A percentile compares a stretch with the other conserved stretches of the same genome.
Conservation (phyloP, 2,113 vertebrate genomes). For the Eptesicus fuscus region DNA sequence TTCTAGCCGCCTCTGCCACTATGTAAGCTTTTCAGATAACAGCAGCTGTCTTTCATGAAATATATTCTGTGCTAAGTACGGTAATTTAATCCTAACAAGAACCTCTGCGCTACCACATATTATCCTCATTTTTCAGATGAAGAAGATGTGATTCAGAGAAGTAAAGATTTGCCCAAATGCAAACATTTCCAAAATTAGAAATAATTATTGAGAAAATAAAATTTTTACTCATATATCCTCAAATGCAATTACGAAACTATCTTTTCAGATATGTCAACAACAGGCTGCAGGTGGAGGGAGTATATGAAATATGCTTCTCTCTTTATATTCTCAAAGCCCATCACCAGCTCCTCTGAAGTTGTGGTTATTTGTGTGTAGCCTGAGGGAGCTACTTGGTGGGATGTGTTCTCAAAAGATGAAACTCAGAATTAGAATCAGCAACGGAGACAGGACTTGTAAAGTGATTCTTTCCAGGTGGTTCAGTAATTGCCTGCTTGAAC, state of each 20-base stretch:
- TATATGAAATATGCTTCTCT: not conserved
- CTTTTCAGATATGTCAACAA: not conserved
- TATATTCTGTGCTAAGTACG: not conserved
- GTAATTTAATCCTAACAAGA: not conserved
- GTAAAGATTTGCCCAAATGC: not conserved
- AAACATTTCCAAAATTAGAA: not conserved
- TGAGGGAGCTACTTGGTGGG: not conserved
- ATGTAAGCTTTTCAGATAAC: accelerated
- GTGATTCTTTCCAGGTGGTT: not conserved
- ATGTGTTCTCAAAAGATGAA: not conserved
- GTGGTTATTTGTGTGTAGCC: not conserved
- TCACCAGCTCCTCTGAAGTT: not conserved
- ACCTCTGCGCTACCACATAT: not conserved
- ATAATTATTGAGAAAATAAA: not conserved
- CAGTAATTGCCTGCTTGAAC: not conserved
- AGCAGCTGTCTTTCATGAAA: not conserved
- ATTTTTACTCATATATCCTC: not conserved
- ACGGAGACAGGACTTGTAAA: not conserved
- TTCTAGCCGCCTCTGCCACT: not conserved
- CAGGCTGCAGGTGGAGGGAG: too few species aligned
- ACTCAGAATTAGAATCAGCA: not conserved
- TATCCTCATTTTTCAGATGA: not conserved
- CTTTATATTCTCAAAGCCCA: not conserved
- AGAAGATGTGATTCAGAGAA: not conserved
- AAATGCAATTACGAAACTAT: not conserved